A percentile compares a stretch with the other conserved stretches of the same genome.
Evolutionary conservation across 2,797 vertebrate genomes (phyloP).

Genomic region (Phyllotis vaccarum): DNA sequence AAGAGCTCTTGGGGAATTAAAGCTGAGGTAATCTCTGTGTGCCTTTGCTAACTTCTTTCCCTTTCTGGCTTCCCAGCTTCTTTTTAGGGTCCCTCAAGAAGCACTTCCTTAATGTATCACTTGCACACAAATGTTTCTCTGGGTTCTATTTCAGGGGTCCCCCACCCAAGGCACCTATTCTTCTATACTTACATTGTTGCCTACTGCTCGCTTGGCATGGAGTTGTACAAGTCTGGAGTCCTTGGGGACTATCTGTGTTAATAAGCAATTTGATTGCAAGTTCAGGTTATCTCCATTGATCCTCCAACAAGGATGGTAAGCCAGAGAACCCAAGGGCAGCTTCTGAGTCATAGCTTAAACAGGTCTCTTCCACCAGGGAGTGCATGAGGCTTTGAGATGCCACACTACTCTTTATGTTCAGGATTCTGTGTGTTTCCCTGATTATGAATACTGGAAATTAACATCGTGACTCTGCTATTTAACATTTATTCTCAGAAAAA

Average conservation of each 20-base stretch:
- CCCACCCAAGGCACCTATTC: not conserved
- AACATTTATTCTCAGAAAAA: conserved; percentile 65
- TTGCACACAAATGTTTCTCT: not conserved
- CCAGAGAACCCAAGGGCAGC: not conserved
- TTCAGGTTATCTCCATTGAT: not conserved
- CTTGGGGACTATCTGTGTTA: not conserved
- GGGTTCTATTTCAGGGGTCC: not conserved
- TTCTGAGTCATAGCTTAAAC: not conserved
- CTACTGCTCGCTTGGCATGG: not conserved
- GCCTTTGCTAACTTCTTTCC: not conserved
- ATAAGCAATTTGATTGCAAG: not conserved
- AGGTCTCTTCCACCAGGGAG: not conserved
- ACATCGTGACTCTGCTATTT: conserved; percentile 37
- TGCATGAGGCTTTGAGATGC: not conserved
- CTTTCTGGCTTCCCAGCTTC: not conserved
- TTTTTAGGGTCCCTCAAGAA: not conserved
- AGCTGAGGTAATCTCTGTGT: not conserved
- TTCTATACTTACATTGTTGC: not conserved
- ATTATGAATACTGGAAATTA: not conserved
- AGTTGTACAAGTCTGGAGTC: not conserved
- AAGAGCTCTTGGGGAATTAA: not conserved
- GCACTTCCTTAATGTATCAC: not conserved
- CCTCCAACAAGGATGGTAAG: not conserved
- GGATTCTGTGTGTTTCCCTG: not conserved
- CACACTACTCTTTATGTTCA: conserved; percentile 32